Evolutionary conservation across 2,113 vertebrate genomes (phyloP).

Genomic region (Dinomys branickii): DNA sequence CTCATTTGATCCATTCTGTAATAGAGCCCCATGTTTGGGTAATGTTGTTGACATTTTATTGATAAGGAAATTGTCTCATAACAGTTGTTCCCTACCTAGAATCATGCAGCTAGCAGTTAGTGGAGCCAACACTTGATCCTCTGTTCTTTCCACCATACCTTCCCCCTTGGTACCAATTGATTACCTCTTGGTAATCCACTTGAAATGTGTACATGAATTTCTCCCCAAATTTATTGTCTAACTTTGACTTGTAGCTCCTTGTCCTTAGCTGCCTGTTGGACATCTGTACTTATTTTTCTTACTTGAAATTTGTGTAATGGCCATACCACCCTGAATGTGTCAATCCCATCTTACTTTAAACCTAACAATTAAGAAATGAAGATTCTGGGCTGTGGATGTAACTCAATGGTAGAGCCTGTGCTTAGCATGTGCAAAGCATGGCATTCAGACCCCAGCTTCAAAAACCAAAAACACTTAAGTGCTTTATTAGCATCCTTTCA

Average conservation of each 20-base stretch:
- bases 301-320: not conserved
- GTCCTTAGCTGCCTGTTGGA: not conserved
- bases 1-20: not conserved
- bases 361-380: not conserved
- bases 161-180: not conserved
- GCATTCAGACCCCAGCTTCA: not conserved
- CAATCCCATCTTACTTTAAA: slow-evolving; percentile 6
- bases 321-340: not conserved
- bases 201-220: not conserved
- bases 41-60: not conserved
- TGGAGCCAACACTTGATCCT: not conserved
- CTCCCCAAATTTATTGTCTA: not conserved
- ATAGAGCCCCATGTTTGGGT: not conserved
- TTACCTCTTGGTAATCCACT: not conserved
- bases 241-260: not conserved
- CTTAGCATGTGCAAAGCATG: not conserved
- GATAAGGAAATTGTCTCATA: slow-evolving; percentile 27
- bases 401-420: not conserved
- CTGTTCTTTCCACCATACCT: not conserved
- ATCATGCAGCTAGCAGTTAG: not conserved
- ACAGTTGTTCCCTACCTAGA: not conserved
- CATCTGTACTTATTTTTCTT: not conserved
- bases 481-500: not conserved
- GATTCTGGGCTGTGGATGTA: not conserved
- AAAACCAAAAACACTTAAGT: not conserved